Evolutionary conservation across 2,113 vertebrate genomes (phyloP).

Genomic region (Phrynocephalus versicolor): DNA sequence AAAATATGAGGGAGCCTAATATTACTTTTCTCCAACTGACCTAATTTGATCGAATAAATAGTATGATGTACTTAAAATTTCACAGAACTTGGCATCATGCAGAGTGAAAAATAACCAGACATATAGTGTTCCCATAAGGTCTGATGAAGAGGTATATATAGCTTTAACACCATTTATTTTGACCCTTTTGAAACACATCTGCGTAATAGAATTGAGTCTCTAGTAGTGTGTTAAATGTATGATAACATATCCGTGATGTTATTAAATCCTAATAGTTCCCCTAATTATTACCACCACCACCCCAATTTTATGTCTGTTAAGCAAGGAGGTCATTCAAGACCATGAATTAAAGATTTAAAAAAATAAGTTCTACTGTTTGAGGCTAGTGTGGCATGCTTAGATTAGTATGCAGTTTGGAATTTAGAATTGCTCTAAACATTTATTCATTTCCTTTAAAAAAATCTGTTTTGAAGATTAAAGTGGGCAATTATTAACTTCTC

Average conservation of each 20-base stretch:
- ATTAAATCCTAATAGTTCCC: not conserved
- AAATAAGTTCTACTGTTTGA: not conserved
- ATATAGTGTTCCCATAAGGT: not conserved
- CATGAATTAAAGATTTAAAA: not conserved
- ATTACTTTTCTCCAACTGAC: not conserved
- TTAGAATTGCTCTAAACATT: not conserved
- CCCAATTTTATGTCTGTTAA: not conserved
- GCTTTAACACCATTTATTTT: not conserved
- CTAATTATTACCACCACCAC: not conserved
- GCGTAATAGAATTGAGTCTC: not conserved
- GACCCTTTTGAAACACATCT: not conserved
- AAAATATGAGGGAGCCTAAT: not conserved
- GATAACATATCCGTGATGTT: not conserved
- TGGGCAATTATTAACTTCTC: slow-evolving; percentile 42
- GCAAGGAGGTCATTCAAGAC: not conserved
- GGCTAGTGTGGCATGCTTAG: not conserved
- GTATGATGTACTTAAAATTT: not conserved
- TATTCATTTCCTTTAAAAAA: not conserved
- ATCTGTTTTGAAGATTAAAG: slow-evolving; percentile 33
- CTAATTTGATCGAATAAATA: not conserved
- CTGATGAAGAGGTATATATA: not conserved
- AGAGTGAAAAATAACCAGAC: not conserved
- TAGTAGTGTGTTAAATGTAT: not conserved
- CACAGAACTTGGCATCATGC: not conserved
- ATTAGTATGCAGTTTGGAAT: not conserved